Base-by-base conservation (phyloP, 1,140 invertebrate genomes). In the Listronotus bonariensis region DNA sequence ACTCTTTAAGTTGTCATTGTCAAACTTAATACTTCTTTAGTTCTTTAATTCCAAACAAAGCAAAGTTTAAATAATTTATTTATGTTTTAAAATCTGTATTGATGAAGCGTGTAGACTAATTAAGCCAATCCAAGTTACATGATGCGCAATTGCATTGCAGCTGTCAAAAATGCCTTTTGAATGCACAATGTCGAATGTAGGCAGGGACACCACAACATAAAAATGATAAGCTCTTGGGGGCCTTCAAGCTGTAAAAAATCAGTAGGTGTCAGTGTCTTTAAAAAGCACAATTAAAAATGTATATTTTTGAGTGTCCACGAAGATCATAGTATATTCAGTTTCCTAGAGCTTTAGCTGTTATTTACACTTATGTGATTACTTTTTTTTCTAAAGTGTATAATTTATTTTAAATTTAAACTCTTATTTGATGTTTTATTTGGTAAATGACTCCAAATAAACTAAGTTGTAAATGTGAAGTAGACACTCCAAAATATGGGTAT, bases 181-280 rank as follows among this genome's bases (percentile, higher is more conserved):
- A 67, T 69, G 62, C 69, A 56, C 55, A 71, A 69, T 74, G 69
- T 60, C 20, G 51, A 55, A 58, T 45, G 63, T 48, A 67, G 65
- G 68, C 59, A 70, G 71, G 66, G 59, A 51, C 61, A 70, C 65
- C 71, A 70, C 68, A 68, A 76, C 72, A 77, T 71, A 76, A 76
- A 70, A 73, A 77, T 74, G 72, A 70, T 64, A 75, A 77, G 70
- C 71, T 72, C 69, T 70, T 59, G 59, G 59, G 65, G 41, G 20
- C 10, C 60, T 64, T 63, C 61, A 68, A 75, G 70, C 74, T 74
- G 72, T 20, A 74, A 74, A 70, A 74, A 74, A 70, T 68, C 20
- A 63, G 45, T 48, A 65, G 5, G 43, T 61, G 65, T 70, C 54
- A 70, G 61, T 65, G 12, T 18, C 46, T 59, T 58, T 36, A 48